phyloP scores from a whole-genome alignment of 64 coral and sea anemone species.

The Acropora yongei region DNA sequence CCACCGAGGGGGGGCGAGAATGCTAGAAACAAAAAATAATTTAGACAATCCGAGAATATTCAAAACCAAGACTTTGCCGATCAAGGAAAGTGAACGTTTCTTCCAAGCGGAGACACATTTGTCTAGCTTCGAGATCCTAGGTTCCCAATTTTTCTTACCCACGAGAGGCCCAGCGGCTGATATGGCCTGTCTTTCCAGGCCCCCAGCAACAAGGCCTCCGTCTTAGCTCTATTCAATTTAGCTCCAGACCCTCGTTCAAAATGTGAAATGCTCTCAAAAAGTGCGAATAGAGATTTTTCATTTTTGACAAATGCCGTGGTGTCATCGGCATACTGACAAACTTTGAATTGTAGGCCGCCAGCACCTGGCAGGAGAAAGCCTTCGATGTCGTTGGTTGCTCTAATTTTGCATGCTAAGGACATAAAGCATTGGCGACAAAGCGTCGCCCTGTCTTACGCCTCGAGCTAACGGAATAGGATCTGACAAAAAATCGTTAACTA shows the following conservation, averaged over 20 bases:
- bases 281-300: background rate
- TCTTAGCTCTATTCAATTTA: background rate
- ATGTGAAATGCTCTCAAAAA: background rate
- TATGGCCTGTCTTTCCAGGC: background rate
- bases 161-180: background rate
- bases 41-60: too few relatives aligned
- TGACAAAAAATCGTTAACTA: background rate
- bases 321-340: background rate
- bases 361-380: constrained; percentile 11
- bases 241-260: background rate
- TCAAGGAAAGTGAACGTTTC: too few relatives aligned
- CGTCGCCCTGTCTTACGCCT: background rate
- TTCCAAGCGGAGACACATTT: too few relatives aligned
- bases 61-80: too few relatives aligned
- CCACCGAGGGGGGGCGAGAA: too few relatives aligned
- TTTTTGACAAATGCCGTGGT: background rate
- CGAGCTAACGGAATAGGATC: background rate
- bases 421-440: constrained; percentile 5
- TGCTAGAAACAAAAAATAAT: too few relatives aligned
- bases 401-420: background rate
- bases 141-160: background rate
- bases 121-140: too few relatives aligned
- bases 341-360: background rate
- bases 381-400: background rate
- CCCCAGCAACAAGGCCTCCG: background rate